Base-by-base conservation (phyloP, 2,888 invertebrate species). In the Himalopsyche tibetana region DNA sequence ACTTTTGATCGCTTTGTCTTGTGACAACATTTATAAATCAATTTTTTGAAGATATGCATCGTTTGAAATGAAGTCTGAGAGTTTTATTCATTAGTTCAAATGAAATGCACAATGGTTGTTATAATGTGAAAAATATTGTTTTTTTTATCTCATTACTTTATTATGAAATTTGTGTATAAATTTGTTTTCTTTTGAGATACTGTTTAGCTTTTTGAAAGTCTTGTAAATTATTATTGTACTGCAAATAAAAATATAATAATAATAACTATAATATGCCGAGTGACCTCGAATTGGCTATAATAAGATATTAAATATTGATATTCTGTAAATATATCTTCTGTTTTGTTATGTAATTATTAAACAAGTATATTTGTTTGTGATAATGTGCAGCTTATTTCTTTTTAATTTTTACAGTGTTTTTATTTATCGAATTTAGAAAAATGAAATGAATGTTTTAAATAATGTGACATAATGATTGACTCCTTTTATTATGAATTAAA, bases 51-150 rank as follows among this genome's bases (percentile, higher is more conserved):
- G 15, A 51, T 15, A 51, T 15, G 63, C 63, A 63, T 19, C 19
- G 63, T 19, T 63, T 63, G 63, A 19, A 4, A 63, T 28, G 63
- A 28, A 63, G 63, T 19, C 63, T 63, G 4, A 5, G 28, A 19
- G 19, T 63, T 63, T 28, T 63, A n/a, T 63, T 63, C n/a, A 63
- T 63, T 19, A 63, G 63, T 63, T 63, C 63, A 63, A 63, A 63
- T 63, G n/a, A 63, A n/a, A 63, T 63, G 63, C 63, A 63, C 63
- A 63, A 63, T 63, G 63, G 63, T 63, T 63, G 63, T 63, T 63
- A 63, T 63, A 19, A 63, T 63, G 63, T 63, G 63, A 63, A 63
- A 63, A 28, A 28, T 63, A 28, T 63, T 63, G 19, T 63, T 63
- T 63, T 12, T 55, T 19, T 63, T 63, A 51, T 51, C 15, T 63